phyloP scores from a whole-genome alignment of 1,140 invertebrate genomes.

The Bombyx mandarina region DNA sequence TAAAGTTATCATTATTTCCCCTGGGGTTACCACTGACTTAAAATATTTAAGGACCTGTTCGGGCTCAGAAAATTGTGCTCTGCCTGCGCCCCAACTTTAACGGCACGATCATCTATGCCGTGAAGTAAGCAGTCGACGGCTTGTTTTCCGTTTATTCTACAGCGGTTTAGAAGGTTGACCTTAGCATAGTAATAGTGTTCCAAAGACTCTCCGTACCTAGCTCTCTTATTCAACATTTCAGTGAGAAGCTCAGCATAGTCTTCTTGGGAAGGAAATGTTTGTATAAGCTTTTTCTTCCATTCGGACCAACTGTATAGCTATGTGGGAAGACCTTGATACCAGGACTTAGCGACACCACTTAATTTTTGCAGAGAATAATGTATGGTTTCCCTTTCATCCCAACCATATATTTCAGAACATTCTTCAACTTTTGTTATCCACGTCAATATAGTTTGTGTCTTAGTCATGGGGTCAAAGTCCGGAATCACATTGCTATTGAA shows the following conservation, averaged over 20 bases:
- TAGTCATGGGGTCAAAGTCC: constrained; percentile 11
- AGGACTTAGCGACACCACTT: constrained; percentile 6
- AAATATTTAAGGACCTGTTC: neutral
- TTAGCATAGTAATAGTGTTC: constrained; percentile 23
- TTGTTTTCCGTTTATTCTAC: constrained; percentile 11
- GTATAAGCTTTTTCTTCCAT: neutral
- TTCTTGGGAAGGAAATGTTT: neutral
- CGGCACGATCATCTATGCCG: constrained; percentile 14
- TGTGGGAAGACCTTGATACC: neutral
- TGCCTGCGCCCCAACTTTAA: constrained; percentile 15
- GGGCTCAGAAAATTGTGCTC: constrained; percentile 11
- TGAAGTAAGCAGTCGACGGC: constrained; percentile 19
- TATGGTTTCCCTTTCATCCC: constrained; percentile 14
- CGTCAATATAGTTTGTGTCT: constrained; percentile 6
- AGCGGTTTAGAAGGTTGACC: constrained; percentile 21
- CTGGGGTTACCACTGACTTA: neutral
- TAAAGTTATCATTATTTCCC: neutral
- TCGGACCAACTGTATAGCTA: neutral
- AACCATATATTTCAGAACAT: constrained; percentile 9
- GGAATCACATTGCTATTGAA: constrained; percentile 10
- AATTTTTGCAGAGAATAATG: constrained; percentile 13
- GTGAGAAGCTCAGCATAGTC: constrained; percentile 1
- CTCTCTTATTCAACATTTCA: constrained; percentile 23
- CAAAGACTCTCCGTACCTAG: constrained; percentile 12
- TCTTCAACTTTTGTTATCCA: constrained; percentile 14